Evolutionary conservation across 2,888 invertebrate species (phyloP).

Genomic region (Epiblema foenella): DNA sequence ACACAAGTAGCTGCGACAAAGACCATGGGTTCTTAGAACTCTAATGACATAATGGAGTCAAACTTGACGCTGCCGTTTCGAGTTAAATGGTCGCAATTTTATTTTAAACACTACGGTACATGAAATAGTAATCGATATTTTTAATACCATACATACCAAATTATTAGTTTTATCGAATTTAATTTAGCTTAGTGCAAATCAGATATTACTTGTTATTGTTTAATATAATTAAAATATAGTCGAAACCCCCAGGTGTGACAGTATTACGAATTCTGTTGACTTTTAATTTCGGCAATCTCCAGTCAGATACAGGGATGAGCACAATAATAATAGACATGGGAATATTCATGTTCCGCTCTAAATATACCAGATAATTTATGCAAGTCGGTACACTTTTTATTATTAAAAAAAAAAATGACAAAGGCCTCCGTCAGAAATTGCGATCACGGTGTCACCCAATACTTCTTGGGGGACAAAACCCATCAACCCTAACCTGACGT

Average conservation of each 20-base stretch:
- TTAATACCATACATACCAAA: neutral
- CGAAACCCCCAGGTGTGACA: slow-evolving; percentile 14
- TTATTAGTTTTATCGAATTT: neutral
- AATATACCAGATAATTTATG: slow-evolving; percentile 78
- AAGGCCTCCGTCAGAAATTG: slow-evolving; percentile 78
- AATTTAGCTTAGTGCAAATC: neutral
- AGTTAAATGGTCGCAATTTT: neutral
- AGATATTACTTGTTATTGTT: neutral
- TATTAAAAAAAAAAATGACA: slow-evolving; percentile 62
- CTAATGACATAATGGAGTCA: neutral
- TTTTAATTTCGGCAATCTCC: slow-evolving; percentile 56
- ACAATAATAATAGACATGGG: slow-evolving; percentile 74
- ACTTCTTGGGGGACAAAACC: slow-evolving; percentile 72
- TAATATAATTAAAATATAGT: neutral
- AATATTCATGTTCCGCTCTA: slow-evolving; percentile 77
- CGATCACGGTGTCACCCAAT: slow-evolving; percentile 79
- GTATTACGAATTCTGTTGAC: slow-evolving; percentile 48
- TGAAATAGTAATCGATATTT: neutral
- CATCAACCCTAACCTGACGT: slow-evolving; percentile 78
- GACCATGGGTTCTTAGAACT: neutral
- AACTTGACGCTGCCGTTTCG: neutral
- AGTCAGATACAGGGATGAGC: slow-evolving; percentile 32
- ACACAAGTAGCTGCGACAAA: neutral
- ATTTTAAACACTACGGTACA: neutral
- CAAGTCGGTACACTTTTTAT: slow-evolving; percentile 74